Percentiles rank a stretch among this genome's conserved stretches.
These are phyloP conservation scores for Zootoca vivipara DNA, from an alignment of 2,113 vertebrate species.

Conservation along the genomic window DNA sequence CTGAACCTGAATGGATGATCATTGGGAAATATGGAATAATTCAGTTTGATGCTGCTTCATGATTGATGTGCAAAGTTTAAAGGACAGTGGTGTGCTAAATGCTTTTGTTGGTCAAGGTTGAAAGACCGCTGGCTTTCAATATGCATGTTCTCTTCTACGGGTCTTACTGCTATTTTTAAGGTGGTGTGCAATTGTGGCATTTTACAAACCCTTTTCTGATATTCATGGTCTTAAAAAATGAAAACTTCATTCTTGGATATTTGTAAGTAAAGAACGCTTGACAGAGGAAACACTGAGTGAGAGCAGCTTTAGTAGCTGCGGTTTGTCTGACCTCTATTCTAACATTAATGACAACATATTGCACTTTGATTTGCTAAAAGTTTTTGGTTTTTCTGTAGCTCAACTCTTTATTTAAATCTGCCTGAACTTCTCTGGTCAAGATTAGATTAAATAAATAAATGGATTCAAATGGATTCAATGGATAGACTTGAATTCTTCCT, in stretches of 20 bases:
- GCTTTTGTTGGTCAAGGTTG: constrained; percentile 12
- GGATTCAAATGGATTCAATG: not conserved
- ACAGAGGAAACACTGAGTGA: not conserved
- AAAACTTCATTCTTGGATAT: not conserved
- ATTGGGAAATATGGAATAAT: constrained; percentile 86
- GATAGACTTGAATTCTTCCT: not conserved
- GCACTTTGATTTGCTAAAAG: not conserved
- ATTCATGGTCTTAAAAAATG: not conserved
- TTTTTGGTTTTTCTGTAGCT: constrained; percentile 23
- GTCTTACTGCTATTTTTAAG: constrained; percentile 5
- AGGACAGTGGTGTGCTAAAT: not conserved
- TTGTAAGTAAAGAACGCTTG: not conserved
- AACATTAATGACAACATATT: no score
- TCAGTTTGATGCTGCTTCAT: constrained; percentile 80
- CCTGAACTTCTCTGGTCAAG: constrained; percentile 11
- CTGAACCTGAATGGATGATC: constrained; percentile 87
- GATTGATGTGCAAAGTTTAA: not conserved
- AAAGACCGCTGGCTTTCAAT: constrained; percentile 8
- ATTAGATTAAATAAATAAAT: not conserved
- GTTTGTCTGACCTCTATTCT: no score
- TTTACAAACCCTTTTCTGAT: constrained; percentile 6
- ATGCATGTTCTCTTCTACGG: not conserved
- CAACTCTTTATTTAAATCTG: not conserved
- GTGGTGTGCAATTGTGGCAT: constrained; percentile 23
- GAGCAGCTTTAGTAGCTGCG: not conserved